Percentiles rank a stretch among this genome's conserved stretches.
These are phyloP conservation scores for Bemisia tabaci DNA, from an alignment of 1,140 invertebrate genomes.

Conservation along the genomic window DNA sequence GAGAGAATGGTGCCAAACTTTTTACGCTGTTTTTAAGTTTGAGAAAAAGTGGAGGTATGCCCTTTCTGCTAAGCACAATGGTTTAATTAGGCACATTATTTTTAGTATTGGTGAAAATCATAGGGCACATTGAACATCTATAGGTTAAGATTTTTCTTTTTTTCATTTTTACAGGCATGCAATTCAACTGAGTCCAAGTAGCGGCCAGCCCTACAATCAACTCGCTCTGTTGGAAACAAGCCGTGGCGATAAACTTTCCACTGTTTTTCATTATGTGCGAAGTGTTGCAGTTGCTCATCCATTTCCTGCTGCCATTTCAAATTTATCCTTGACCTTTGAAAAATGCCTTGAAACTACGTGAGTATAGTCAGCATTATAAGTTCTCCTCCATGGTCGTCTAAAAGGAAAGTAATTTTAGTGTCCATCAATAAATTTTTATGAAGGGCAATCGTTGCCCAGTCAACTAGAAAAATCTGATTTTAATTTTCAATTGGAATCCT, in stretches of 20 bases:
- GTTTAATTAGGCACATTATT: too few relatives aligned
- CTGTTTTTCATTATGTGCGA: conserved; percentile 70
- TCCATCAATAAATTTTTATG: neutral
- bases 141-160: too few relatives aligned
- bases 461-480: too few relatives aligned
- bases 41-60: too few relatives aligned
- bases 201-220: conserved; percentile 81
- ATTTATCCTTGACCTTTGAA: conserved; percentile 47
- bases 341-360: conserved; percentile 19
- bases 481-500: too few relatives aligned
- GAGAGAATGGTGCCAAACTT: too few relatives aligned
- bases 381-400: neutral
- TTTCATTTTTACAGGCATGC: conserved; percentile 47
- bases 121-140: too few relatives aligned
- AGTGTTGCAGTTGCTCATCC: conserved; percentile 66
- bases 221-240: conserved; percentile 65
- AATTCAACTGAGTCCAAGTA: conserved; percentile 59
- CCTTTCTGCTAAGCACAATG: too few relatives aligned
- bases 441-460: too few relatives aligned
- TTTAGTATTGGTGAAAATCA: too few relatives aligned
- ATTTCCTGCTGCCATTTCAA: conserved; percentile 67
- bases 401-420: conserved; percentile 2
- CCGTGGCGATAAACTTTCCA: conserved; percentile 62
- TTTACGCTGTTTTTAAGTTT: too few relatives aligned
- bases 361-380: too few relatives aligned